Conservation (phyloP, 2,797 vertebrate species). For the Lemur catta region DNA sequence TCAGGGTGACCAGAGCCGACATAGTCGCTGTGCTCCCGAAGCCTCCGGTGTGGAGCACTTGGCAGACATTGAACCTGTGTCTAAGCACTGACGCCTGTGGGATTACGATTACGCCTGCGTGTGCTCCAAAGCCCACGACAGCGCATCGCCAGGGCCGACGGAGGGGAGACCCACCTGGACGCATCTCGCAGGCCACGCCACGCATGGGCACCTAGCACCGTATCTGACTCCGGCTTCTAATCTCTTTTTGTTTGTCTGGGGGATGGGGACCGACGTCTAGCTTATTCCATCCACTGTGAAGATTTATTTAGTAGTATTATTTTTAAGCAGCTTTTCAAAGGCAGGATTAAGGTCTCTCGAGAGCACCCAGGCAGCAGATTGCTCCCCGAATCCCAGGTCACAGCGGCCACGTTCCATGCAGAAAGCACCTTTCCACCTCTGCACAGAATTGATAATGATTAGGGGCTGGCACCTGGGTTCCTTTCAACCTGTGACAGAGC, state of each 20-base stretch:
- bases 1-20: background rate
- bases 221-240: background rate
- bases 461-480: background rate
- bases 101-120: accelerated
- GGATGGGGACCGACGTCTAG: background rate
- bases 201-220: background rate
- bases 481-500: background rate
- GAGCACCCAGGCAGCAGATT: slow-evolving; percentile 34
- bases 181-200: background rate
- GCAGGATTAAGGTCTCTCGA: slow-evolving; percentile 54
- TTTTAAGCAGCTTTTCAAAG: slow-evolving; percentile 71
- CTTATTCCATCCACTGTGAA: slow-evolving; percentile 48
- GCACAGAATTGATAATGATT: background rate
- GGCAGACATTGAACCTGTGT: background rate
- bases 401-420: background rate
- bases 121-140: background rate
- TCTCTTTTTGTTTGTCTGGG: background rate
- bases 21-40: background rate
- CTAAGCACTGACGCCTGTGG: background rate
- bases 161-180: background rate
- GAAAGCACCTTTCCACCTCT: background rate
- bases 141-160: accelerated
- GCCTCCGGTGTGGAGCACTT: background rate
- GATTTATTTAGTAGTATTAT: slow-evolving; percentile 60
- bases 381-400: slow-evolving; percentile 7